A percentile compares a stretch with the other conserved stretches of the same genome.
These are phyloP conservation scores for Mellivora capensis DNA, from an alignment of 2,113 vertebrate species.

Conservation along the genomic window DNA sequence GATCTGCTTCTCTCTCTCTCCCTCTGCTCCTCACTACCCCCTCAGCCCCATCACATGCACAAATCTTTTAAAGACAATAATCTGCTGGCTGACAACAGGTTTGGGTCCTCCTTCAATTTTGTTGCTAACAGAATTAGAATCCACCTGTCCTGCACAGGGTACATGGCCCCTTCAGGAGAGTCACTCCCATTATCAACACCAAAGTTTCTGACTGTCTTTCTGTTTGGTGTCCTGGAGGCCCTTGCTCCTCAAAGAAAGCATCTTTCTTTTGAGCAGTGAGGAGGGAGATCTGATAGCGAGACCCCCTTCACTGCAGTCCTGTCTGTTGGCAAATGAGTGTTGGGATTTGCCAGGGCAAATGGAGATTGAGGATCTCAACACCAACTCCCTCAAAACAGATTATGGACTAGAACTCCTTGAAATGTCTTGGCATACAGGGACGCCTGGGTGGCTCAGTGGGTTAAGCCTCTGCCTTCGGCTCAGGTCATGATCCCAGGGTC, in stretches of 20 bases:
- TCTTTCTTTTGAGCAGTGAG: neutral
- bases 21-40: too few relatives aligned
- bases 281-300: neutral
- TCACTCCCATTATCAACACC: neutral
- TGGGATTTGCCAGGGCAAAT: neutral
- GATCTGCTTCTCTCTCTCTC: neutral
- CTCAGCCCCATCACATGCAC: neutral
- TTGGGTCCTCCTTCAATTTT: neutral
- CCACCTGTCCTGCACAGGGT: neutral
- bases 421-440: neutral
- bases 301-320: neutral
- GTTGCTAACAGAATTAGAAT: neutral
- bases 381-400: neutral
- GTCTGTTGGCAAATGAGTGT: neutral
- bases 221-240: neutral
- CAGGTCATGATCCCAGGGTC: too few relatives aligned
- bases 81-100: neutral
- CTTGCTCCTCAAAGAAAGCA: neutral
- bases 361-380: neutral
- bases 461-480: too few relatives aligned
- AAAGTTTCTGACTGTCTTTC: neutral
- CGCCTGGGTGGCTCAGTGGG: too few relatives aligned
- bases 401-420: neutral
- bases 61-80: neutral
- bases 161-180: neutral